Conservation (phyloP, 2,797 vertebrate genomes). For the Potorous gilbertii region DNA sequence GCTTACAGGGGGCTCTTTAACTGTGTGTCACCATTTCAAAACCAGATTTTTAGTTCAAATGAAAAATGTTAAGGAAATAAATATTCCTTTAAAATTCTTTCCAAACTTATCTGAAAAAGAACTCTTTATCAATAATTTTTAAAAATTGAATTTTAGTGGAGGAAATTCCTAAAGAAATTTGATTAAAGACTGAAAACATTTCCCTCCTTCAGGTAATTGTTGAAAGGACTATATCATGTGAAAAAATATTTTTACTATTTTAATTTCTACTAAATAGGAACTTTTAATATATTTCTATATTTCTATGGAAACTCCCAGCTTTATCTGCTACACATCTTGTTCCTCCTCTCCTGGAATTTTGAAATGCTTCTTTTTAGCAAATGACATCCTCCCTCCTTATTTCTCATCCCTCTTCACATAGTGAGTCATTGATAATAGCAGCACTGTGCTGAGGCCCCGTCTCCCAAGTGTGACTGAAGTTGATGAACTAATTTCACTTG, state of each 20-base stretch:
- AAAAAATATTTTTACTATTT: not conserved
- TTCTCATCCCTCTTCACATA: not conserved
- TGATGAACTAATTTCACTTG: not conserved
- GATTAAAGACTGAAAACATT: not conserved
- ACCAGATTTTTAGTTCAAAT: not conserved
- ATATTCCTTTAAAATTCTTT: not conserved
- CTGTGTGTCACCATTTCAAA: not conserved
- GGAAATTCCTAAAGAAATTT: not conserved
- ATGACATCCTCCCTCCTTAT: not conserved
- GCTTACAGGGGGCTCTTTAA: not conserved
- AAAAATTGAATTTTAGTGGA: not conserved
- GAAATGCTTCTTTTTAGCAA: not conserved
- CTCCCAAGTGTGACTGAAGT: not conserved
- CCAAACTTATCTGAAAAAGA: not conserved
- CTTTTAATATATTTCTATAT: not conserved
- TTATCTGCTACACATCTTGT: not conserved
- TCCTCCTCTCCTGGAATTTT: not conserved
- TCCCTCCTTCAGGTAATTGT: not conserved
- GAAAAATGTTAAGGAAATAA: not conserved
- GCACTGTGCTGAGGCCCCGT: not conserved
- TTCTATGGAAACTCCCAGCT: not conserved
- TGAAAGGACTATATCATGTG: not conserved
- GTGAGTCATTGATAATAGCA: not conserved
- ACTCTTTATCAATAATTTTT: not conserved
- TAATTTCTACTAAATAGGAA: not conserved